Percentiles rank a stretch among this genome's conserved stretches.
Evolutionary conservation across 2,797 vertebrate genomes (phyloP).

Genomic region (Crax fasciolata): DNA sequence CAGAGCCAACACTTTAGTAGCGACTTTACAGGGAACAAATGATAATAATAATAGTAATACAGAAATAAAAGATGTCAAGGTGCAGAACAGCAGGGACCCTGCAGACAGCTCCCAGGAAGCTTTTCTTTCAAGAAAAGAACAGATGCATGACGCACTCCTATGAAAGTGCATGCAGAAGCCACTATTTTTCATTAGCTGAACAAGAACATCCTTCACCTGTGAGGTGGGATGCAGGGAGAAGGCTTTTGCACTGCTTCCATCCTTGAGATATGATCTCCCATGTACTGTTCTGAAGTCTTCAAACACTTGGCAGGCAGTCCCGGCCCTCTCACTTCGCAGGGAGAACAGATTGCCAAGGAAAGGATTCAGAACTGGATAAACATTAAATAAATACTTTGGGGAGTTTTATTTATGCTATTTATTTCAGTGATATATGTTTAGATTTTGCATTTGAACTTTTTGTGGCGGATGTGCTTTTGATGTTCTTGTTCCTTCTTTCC

Average conservation of each 20-base stretch:
- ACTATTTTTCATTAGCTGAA: neutral
- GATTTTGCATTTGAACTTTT: constrained; percentile 12
- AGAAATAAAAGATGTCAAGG: constrained; percentile 11
- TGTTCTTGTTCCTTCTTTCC: neutral
- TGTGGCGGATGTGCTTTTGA: constrained; percentile 36
- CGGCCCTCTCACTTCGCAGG: constrained; percentile 55
- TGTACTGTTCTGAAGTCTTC: constrained; percentile 52
- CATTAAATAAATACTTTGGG: constrained; percentile 71
- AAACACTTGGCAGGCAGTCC: constrained; percentile 56
- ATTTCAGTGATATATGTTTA: constrained; percentile 55
- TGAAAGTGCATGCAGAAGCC: neutral
- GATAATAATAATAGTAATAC: neutral
- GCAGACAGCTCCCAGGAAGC: neutral
- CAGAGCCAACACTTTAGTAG: neutral
- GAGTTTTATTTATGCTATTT: constrained; percentile 35
- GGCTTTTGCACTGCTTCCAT: neutral
- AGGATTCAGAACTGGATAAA: constrained; percentile 66
- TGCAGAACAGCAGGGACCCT: neutral
- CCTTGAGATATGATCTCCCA: constrained; percentile 20
- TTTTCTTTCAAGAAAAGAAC: constrained; percentile 19
- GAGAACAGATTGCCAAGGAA: constrained; percentile 67
- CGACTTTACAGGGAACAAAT: neutral
- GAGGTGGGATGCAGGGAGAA: neutral
- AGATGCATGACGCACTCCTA: neutral
- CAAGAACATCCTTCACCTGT: constrained; percentile 3